phyloP scores from a whole-genome alignment of 2,113 vertebrate genomes.

The Cettia cetti region DNA sequence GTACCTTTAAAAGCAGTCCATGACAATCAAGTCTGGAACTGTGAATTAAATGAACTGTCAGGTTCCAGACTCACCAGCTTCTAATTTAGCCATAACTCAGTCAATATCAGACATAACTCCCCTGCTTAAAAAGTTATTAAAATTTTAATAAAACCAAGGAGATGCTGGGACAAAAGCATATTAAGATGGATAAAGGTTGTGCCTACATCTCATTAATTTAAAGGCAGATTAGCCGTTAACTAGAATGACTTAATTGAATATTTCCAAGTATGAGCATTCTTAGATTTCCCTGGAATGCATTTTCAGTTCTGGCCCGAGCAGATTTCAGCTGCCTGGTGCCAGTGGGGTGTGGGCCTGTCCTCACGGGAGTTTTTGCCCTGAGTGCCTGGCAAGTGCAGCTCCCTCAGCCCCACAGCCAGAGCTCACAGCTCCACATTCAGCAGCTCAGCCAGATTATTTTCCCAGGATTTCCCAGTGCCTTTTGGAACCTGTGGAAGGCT shows the following conservation, averaged over 20 bases:
- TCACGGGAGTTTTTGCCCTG: neutral
- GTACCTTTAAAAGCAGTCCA: neutral
- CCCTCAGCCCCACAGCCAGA: neutral
- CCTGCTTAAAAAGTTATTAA: slow-evolving; percentile 9
- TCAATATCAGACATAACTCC: neutral
- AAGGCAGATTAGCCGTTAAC: neutral
- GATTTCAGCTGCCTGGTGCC: neutral
- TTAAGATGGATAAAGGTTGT: neutral
- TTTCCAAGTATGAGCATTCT: neutral
- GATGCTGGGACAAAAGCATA: neutral
- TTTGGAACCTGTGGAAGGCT: neutral
- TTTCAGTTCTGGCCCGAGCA: neutral
- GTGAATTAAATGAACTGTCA: neutral
- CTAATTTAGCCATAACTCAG: neutral
- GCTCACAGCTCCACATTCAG: neutral
- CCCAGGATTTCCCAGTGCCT: neutral
- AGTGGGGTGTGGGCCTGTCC: neutral
- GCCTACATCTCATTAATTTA: neutral
- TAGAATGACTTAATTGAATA: neutral
- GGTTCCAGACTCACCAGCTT: neutral
- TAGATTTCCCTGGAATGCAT: neutral
- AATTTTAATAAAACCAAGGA: slow-evolving; percentile 29
- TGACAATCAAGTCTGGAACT: neutral
- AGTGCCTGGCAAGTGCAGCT: neutral
- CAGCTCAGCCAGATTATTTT: neutral